phyloP scores from a whole-genome alignment of 2,888 invertebrate genomes.

The Molanna angustata region DNA sequence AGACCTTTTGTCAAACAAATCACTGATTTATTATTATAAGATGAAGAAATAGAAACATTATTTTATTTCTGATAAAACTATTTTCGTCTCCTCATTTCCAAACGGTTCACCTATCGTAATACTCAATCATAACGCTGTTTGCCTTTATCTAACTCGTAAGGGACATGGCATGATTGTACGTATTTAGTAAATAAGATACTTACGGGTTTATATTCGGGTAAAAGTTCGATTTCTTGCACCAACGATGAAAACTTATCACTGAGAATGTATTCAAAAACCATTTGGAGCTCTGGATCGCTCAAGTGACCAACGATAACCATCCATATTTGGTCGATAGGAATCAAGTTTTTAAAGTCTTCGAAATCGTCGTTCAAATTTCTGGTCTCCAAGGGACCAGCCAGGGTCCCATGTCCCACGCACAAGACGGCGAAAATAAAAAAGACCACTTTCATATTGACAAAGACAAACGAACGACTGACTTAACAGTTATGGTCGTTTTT shows the following conservation, averaged over 20 bases:
- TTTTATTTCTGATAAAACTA: too few relatives aligned
- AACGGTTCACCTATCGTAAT: too few relatives aligned
- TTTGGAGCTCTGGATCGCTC: constrained; percentile 19
- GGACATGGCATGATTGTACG: not conserved
- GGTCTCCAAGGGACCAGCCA: not conserved
- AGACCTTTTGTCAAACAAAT: too few relatives aligned
- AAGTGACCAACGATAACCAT: constrained; percentile 7
- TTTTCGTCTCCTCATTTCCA: too few relatives aligned
- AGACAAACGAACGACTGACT: not conserved
- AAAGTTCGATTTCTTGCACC: constrained; percentile 6
- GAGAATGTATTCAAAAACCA: constrained; percentile 14
- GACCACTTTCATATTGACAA: constrained; percentile 5
- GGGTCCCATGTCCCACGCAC: constrained; percentile 4
- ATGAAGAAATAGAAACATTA: too few relatives aligned
- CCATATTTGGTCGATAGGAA: constrained; percentile 15
- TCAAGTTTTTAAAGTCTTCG: constrained; percentile 16
- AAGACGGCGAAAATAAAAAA: constrained; percentile 9
- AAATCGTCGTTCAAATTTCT: constrained; percentile 8
- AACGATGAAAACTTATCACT: constrained; percentile 15
- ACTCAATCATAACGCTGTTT: too few relatives aligned
- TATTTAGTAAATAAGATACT: constrained; percentile 1
- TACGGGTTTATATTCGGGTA: constrained; percentile 18
- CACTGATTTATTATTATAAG: too few relatives aligned
- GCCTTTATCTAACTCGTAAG: too few relatives aligned
- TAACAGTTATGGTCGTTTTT: too few relatives aligned